Conservation (phyloP, 2,797 vertebrate genomes). For the Girardinus metallicus region DNA sequence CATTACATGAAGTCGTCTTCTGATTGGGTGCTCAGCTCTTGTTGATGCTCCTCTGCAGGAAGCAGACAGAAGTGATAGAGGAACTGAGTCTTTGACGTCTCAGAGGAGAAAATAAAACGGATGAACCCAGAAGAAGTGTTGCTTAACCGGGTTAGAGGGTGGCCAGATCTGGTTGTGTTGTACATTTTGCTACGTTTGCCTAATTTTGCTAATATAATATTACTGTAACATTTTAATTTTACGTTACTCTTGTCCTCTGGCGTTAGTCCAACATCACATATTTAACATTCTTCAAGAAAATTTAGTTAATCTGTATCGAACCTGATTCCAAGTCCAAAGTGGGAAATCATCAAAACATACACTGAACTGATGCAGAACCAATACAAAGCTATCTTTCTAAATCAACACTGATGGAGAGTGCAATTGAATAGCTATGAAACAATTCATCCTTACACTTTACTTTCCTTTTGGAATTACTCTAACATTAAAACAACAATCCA, state of each 20-base stretch:
- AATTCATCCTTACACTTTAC: not conserved
- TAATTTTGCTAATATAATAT: not conserved
- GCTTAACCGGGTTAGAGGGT: not conserved
- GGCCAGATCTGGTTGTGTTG: not conserved
- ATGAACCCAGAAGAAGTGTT: not conserved
- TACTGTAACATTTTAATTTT: not conserved
- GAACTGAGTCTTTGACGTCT: not conserved
- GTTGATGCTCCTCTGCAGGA: not conserved
- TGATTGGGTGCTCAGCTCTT: not conserved
- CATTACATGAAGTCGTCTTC: not conserved
- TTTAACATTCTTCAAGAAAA: not conserved
- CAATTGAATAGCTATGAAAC: not conserved
- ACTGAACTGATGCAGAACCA: not conserved
- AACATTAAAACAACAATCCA: not conserved
- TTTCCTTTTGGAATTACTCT: not conserved
- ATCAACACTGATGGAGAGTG: not conserved
- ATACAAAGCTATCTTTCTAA: not conserved
- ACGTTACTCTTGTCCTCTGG: not conserved
- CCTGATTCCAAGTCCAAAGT: not conserved
- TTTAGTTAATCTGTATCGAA: not conserved
- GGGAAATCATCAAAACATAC: not conserved
- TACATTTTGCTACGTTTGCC: too few relatives aligned
- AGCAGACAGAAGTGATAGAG: not conserved
- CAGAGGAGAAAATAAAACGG: not conserved
- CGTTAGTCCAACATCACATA: not conserved